Conservation (phyloP, 2,797 vertebrate genomes). For the Thripadectes ignobilis region DNA sequence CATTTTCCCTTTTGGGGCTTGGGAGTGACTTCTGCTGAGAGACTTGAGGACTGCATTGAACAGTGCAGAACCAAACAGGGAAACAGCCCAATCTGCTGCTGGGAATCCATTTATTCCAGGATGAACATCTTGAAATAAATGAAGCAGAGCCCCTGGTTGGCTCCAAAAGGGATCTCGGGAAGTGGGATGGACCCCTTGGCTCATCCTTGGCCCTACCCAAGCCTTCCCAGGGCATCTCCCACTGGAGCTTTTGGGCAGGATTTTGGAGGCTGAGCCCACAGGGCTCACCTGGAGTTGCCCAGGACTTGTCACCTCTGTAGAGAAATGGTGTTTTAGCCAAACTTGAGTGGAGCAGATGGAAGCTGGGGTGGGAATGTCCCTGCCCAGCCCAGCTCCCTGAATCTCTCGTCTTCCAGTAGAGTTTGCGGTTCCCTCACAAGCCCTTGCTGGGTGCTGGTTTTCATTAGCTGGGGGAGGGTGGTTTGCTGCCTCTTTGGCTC, state of each 20-base stretch:
- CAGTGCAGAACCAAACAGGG: not conserved
- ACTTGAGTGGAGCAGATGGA: not conserved
- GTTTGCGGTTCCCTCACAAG: not conserved
- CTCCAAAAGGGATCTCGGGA: not conserved
- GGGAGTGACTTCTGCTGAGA: not conserved
- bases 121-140: not conserved
- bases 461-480: not conserved
- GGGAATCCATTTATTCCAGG: not conserved
- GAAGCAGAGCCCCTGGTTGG: not conserved
- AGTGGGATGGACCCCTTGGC: not conserved
- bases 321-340: not conserved
- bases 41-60: not conserved
- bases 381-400: not conserved
- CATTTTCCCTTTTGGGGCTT: not conserved
- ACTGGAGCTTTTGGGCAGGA: not conserved
- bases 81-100: not conserved
- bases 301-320: not conserved
- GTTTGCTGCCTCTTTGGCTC: not conserved
- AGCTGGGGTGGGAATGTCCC: not conserved
- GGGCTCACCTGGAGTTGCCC: not conserved
- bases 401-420: rapidly evolving
- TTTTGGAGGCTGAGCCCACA: not conserved
- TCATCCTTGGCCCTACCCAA: not conserved
- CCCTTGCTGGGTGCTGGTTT: not conserved
- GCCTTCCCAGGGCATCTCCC: not conserved